Conservation (phyloP, 1,140 invertebrate species). For the Drosophila athabasca region DNA sequence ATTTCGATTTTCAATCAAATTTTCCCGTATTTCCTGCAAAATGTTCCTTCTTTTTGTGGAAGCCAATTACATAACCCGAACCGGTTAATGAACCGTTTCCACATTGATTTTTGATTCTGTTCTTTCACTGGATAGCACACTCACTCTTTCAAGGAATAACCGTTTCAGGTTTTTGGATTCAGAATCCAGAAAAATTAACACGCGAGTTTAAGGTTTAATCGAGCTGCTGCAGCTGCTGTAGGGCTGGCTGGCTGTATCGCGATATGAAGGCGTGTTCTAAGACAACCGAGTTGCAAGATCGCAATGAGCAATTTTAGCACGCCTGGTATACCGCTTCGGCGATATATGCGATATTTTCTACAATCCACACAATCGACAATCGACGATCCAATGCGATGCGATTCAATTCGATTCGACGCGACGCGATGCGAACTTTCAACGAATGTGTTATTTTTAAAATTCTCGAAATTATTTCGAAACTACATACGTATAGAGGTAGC, state of each 20-base stretch:
- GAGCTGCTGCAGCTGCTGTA: constrained; percentile 1
- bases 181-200: constrained; percentile 14
- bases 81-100: constrained; percentile 6
- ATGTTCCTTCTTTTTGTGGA: constrained; percentile 7
- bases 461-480: constrained; percentile 83
- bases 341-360: constrained; percentile 50
- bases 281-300: constrained; percentile 83
- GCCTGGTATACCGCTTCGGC: constrained; percentile 21
- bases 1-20: constrained; percentile 54
- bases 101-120: constrained; percentile 1
- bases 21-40: constrained; percentile 12
- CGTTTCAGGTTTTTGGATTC: constrained; percentile 13
- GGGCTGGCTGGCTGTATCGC: not conserved
- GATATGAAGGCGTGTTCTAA: constrained; percentile 50
- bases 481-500: constrained; percentile 40
- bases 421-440: constrained; percentile 65
- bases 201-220: constrained; percentile 15
- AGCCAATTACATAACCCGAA: constrained; percentile 45
- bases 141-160: constrained; percentile 29
- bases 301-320: constrained; percentile 75
- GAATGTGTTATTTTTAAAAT: constrained; percentile 82
- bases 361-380: constrained; percentile 54
- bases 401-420: not conserved
- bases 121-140: constrained; percentile 32
- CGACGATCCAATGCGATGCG: constrained; percentile 57